A percentile compares a stretch with the other conserved stretches of the same genome.
These are phyloP conservation scores for Nematostella vectensis DNA, from an alignment of 92 coral and sea anemone genomes.

Conservation along the genomic window DNA sequence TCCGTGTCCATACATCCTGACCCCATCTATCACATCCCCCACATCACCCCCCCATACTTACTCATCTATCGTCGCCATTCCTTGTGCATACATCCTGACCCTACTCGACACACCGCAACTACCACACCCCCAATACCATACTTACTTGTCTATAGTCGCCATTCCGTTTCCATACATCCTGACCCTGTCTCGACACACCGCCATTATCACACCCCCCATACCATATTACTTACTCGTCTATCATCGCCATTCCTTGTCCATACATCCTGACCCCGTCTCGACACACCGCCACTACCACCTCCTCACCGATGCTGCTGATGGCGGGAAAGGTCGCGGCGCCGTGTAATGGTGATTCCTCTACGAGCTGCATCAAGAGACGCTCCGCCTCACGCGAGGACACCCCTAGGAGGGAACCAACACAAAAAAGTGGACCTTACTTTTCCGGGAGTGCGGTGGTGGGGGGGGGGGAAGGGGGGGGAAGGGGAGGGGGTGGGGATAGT, in stretches of 20 bases:
- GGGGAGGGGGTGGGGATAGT: no score
- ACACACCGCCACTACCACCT: constrained; percentile 19
- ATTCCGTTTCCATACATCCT: constrained; percentile 14
- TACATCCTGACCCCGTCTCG: constrained; percentile 24
- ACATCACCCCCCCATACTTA: neutral
- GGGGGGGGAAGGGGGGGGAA: no score
- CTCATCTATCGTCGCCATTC: neutral
- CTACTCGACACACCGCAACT: neutral
- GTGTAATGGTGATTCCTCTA: constrained; percentile 7
- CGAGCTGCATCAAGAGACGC: constrained; percentile 9
- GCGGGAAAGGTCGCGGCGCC: constrained; percentile 18
- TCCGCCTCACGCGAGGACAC: constrained; percentile 6
- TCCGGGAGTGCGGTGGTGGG: no score
- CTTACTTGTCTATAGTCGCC: neutral
- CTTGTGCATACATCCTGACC: neutral
- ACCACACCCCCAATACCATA: neutral
- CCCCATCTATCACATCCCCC: constrained; percentile 17
- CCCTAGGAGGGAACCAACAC: neutral
- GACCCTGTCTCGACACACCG: constrained; percentile 20
- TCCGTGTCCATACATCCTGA: constrained; percentile 29
- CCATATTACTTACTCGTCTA: constrained; percentile 22
- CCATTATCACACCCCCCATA: constrained; percentile 11
- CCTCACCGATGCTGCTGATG: neutral
- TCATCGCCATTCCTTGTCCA: constrained; percentile 17
- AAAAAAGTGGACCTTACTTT: no score